Evolutionary conservation across 2,797 vertebrate genomes (phyloP).

Genomic region (Pipistrellus pipistrellus): DNA sequence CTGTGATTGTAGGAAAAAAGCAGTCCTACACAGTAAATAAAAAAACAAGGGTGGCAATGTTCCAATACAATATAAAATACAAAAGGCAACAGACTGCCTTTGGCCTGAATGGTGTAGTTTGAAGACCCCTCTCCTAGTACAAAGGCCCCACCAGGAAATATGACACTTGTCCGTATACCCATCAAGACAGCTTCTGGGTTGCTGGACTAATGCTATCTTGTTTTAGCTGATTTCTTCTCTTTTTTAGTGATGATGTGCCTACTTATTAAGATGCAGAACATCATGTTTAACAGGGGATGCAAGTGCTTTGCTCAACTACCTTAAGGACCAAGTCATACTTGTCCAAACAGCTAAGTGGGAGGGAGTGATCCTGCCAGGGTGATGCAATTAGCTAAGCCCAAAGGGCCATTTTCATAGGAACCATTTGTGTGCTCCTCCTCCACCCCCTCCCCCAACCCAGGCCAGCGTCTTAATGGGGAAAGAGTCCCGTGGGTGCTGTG

Average conservation of each 20-base stretch:
- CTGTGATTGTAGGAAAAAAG: slow-evolving; percentile 4
- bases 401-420: slow-evolving; percentile 34
- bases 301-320: slow-evolving; percentile 35
- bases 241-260: neutral
- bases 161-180: neutral
- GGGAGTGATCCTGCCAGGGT: neutral
- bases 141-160: slow-evolving; percentile 34
- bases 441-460: neutral
- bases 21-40: slow-evolving; percentile 26
- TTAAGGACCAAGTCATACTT: slow-evolving; percentile 31
- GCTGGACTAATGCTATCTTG: slow-evolving; percentile 38
- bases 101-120: slow-evolving; percentile 26
- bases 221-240: slow-evolving; percentile 15
- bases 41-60: neutral
- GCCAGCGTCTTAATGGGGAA: neutral
- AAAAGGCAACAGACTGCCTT: slow-evolving; percentile 53
- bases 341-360: slow-evolving; percentile 20
- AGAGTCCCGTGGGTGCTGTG: neutral
- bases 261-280: neutral
- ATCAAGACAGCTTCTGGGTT: slow-evolving; percentile 5
- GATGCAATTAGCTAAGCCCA: neutral
- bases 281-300: neutral
- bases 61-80: slow-evolving; percentile 48
- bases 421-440: neutral
- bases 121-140: slow-evolving; percentile 15